A percentile compares a stretch with the other conserved stretches of the same genome.
These are phyloP conservation scores for Drosophila fulvimacula DNA, from an alignment of 2,888 invertebrate species.

Conservation along the genomic window DNA sequence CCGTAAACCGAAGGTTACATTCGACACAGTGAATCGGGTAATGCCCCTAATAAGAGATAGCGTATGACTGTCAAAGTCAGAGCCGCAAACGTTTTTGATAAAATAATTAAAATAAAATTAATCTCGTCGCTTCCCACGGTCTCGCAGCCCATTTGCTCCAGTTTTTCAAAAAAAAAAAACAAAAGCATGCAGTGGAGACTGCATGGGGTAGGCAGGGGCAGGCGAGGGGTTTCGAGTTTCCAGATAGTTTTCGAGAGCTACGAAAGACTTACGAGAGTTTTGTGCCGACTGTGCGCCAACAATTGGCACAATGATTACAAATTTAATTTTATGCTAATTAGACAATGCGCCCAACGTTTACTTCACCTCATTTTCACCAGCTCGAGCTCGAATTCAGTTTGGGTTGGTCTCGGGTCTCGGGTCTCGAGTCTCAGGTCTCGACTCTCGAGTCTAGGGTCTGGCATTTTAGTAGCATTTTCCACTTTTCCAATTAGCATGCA, in stretches of 20 bases:
- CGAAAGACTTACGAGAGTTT: slow-evolving; percentile 26
- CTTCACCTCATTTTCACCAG: slow-evolving; percentile 23
- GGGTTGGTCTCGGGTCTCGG: slow-evolving; percentile 5
- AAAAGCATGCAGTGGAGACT: slow-evolving; percentile 11
- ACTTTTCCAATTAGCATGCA: slow-evolving; percentile 70
- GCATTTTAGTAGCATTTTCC: slow-evolving; percentile 25
- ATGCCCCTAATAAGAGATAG: slow-evolving; percentile 18
- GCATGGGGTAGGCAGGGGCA: neutral
- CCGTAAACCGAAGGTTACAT: neutral
- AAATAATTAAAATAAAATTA: slow-evolving; percentile 80
- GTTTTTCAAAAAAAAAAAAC: slow-evolving; percentile 41
- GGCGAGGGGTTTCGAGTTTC: slow-evolving; percentile 31
- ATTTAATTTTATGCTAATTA: slow-evolving; percentile 75
- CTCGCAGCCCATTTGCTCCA: slow-evolving; percentile 57
- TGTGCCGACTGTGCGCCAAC: slow-evolving; percentile 35
- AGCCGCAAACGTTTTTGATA: slow-evolving; percentile 75
- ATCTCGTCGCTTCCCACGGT: slow-evolving; percentile 77
- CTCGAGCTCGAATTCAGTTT: slow-evolving; percentile 15
- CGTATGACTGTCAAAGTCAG: slow-evolving; percentile 55
- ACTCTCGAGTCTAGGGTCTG: neutral
- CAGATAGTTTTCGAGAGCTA: slow-evolving; percentile 42
- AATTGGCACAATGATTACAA: slow-evolving; percentile 73
- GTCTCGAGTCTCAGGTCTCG: slow-evolving; percentile 1
- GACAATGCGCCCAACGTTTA: slow-evolving; percentile 50
- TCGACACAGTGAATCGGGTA: neutral